Percentiles rank a stretch among this genome's conserved stretches.
Conservation (phyloP, 2,888 invertebrate species). For the Sceliomorpha sp. region DNA sequence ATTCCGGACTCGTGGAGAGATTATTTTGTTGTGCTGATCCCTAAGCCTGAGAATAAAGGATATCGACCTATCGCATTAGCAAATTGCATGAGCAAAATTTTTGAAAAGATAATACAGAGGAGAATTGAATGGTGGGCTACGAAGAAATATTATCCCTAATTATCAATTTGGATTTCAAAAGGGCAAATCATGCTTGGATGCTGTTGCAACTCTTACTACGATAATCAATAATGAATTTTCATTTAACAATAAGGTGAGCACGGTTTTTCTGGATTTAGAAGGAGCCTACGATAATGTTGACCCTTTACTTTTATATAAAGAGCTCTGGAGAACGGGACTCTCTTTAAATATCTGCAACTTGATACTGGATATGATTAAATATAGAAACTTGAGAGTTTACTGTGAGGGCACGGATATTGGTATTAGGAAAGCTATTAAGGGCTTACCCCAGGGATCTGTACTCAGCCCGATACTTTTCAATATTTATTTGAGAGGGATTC, state of each 20-base stretch:
- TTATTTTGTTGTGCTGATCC: slow-evolving; percentile 15
- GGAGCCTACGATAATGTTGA: slow-evolving; percentile 17
- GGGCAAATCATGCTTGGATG: slow-evolving; percentile 17
- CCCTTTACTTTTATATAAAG: slow-evolving; percentile 2
- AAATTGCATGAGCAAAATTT: slow-evolving; percentile 4
- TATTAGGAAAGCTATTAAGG: not conserved
- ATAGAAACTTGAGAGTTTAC: slow-evolving; percentile 1
- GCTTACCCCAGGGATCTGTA: not conserved
- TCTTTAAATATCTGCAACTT: not conserved
- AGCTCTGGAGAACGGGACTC: slow-evolving; percentile 6
- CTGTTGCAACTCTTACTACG: not conserved
- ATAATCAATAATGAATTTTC: too few relatives aligned
- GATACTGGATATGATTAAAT: slow-evolving; percentile 5
- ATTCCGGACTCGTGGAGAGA: slow-evolving; percentile 4
- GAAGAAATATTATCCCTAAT: slow-evolving; percentile 3
- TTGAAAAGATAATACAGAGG: slow-evolving; percentile 26
- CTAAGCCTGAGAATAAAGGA: slow-evolving; percentile 6
- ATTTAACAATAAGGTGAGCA: slow-evolving; percentile 1
- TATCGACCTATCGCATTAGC: slow-evolving; percentile 16
- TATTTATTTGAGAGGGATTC: not conserved
- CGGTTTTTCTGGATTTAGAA: slow-evolving; percentile 12
- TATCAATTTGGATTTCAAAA: slow-evolving; percentile 16
- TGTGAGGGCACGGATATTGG: not conserved
- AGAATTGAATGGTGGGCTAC: slow-evolving; percentile 18
- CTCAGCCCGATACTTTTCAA: slow-evolving; percentile 1